phyloP scores from a whole-genome alignment of 1,140 invertebrate species.

The Eurytemora carolleeae region DNA sequence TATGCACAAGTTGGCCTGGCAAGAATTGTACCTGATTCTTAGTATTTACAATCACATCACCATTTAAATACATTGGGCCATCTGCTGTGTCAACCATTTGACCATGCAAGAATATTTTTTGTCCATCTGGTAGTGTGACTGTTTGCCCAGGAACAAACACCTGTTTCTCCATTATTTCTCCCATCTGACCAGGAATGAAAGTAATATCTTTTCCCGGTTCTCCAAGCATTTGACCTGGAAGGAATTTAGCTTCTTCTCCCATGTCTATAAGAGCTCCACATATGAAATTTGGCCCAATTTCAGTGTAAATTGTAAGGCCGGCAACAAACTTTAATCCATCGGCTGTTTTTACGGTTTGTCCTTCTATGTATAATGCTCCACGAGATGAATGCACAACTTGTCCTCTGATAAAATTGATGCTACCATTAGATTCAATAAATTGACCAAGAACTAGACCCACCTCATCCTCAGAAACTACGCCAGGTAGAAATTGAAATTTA shows the following conservation, averaged over 20 bases:
- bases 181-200: conserved; percentile 17
- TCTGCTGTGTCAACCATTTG: conserved; percentile 16
- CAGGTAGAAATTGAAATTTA: conserved; percentile 10
- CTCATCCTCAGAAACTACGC: conserved; percentile 25
- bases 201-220: conserved; percentile 35
- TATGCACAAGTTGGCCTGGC: not conserved
- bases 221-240: conserved; percentile 47
- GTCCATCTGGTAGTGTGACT: conserved; percentile 33
- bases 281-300: conserved; percentile 14
- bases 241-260: conserved; percentile 39
- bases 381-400: conserved; percentile 22
- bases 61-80: conserved; percentile 21
- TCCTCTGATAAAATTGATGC: conserved; percentile 29
- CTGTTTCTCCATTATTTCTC: conserved; percentile 16
- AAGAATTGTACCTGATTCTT: conserved; percentile 3
- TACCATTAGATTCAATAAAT: conserved; percentile 33
- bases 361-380: conserved; percentile 23
- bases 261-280: conserved; percentile 41
- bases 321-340: conserved; percentile 21
- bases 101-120: conserved; percentile 21
- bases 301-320: conserved; percentile 18
- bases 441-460: conserved; percentile 38
- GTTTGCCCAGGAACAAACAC: conserved; percentile 38
- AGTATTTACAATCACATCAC: not conserved
- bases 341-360: conserved; percentile 22